Percentiles rank a stretch among this genome's conserved stretches.
phyloP scores from a whole-genome alignment of 2,113 vertebrate species.

The Apaloderma vittatum region DNA sequence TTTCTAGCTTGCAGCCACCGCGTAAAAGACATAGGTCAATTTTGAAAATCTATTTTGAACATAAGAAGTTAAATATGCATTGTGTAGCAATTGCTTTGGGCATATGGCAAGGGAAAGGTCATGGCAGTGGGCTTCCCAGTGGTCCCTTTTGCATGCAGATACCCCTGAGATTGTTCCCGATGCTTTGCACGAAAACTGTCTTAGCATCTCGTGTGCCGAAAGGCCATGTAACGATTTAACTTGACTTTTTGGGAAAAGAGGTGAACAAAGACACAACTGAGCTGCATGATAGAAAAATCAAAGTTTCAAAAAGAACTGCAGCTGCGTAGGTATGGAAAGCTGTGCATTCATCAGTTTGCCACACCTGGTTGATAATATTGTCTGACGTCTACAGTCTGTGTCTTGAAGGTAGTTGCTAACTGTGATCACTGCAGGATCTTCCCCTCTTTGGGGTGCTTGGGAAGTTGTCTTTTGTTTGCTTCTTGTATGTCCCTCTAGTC shows the following conservation, averaged over 20 bases:
- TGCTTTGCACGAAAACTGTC: neutral
- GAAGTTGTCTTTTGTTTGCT: neutral
- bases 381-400: neutral
- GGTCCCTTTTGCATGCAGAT: neutral
- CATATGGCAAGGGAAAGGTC: accelerated
- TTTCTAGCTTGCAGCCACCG: neutral
- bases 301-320: neutral
- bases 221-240: neutral
- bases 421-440: neutral
- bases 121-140: neutral
- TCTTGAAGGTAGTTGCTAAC: neutral
- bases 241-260: neutral
- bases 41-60: neutral
- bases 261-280: neutral
- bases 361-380: neutral
- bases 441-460: neutral
- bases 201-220: neutral
- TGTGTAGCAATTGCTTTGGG: neutral
- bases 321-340: neutral
- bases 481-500: neutral
- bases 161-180: accelerated
- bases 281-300: neutral
- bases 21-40: neutral
- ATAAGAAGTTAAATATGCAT: neutral
- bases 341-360: neutral